These are phyloP conservation scores for Hirundichthys speculiger DNA, from an alignment of 2,113 vertebrate species.

Conservation along the genomic window DNA sequence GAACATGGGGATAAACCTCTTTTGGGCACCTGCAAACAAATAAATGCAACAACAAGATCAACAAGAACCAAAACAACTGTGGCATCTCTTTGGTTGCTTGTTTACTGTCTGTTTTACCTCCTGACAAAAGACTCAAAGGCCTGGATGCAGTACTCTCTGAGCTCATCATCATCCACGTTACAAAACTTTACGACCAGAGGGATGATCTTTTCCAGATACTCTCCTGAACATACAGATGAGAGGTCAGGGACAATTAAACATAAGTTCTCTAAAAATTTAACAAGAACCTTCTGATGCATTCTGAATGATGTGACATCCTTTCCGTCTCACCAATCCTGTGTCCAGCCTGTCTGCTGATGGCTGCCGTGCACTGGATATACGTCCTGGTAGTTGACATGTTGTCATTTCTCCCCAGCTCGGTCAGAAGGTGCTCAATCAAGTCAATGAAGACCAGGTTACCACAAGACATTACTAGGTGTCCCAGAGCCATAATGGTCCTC, in stretches of 20 bases:
- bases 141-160: constrained; percentile 98
- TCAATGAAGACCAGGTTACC: constrained; percentile 99
- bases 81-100: background rate
- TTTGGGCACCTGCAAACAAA: constrained; percentile 89
- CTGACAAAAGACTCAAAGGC: constrained; percentile 98
- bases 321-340: constrained; percentile 92
- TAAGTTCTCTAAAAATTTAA: background rate
- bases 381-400: constrained; percentile 99
- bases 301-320: no score
- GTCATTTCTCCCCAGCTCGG: constrained; percentile 96
- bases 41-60: background rate
- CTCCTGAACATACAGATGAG: constrained; percentile 79
- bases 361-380: constrained; percentile 98
- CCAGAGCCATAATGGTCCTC: constrained; percentile 99
- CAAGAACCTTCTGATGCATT: background rate
- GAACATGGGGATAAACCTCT: constrained; percentile 97
- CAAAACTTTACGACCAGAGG: constrained; percentile 99
- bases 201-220: constrained; percentile 99
- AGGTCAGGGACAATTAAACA: background rate
- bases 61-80: accelerated
- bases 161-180: constrained; percentile 96
- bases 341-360: constrained; percentile 98
- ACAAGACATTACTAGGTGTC: constrained; percentile 98
- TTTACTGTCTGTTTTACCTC: constrained; percentile 75
- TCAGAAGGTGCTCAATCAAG: constrained; percentile 96